Evolutionary conservation across 2,797 vertebrate species (phyloP).

Genomic region (Galago senegalensis): DNA sequence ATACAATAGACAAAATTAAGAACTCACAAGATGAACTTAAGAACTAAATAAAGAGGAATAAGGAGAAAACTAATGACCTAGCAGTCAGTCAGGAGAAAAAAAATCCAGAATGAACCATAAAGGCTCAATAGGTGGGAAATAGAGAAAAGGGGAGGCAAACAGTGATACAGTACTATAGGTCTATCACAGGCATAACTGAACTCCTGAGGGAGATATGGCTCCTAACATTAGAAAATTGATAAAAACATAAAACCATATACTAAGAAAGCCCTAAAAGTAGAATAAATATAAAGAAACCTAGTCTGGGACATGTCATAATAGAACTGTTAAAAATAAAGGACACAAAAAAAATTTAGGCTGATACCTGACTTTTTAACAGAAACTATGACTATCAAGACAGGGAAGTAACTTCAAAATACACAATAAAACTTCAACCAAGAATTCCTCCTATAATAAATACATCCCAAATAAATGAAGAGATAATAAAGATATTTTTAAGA

Average conservation of each 20-base stretch:
- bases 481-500: slow-evolving; percentile 37
- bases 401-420: background rate
- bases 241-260: slow-evolving; percentile 27
- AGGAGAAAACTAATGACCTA: slow-evolving; percentile 54
- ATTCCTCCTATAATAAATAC: slow-evolving; percentile 12
- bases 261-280: background rate
- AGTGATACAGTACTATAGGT: background rate
- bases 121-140: background rate
- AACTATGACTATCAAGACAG: slow-evolving; percentile 45
- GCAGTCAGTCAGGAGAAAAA: slow-evolving; percentile 19
- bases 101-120: background rate
- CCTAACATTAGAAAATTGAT: background rate
- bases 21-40: background rate
- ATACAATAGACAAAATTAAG: background rate
- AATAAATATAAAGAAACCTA: slow-evolving; percentile 32
- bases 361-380: background rate
- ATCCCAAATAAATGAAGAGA: slow-evolving; percentile 12
- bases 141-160: background rate
- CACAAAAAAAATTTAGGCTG: background rate
- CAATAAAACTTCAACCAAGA: slow-evolving; percentile 38
- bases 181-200: background rate
- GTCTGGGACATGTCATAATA: background rate
- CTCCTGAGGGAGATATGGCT: background rate
- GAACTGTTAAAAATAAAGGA: slow-evolving; percentile 33
- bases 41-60: background rate